Percentiles rank a stretch among this genome's conserved stretches.
These are phyloP conservation scores for Nematostella vectensis DNA, from an alignment of 92 coral and sea anemone genomes.

Conservation along the genomic window DNA sequence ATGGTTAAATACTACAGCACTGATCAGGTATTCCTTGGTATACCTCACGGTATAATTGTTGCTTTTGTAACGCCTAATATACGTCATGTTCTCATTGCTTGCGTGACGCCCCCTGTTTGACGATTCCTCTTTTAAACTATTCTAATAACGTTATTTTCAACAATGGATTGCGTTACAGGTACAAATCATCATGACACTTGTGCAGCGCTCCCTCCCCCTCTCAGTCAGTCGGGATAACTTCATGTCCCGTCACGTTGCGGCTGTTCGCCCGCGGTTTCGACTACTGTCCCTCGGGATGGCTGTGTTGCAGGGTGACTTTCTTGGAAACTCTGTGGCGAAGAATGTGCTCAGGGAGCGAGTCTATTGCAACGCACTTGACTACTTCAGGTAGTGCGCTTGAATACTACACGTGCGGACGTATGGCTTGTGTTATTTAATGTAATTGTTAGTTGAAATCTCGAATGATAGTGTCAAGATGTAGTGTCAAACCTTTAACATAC, in stretches of 20 bases:
- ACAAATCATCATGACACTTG: constrained; percentile 68
- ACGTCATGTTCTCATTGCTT: too few relatives aligned
- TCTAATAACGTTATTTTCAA: too few relatives aligned
- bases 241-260: constrained; percentile 82
- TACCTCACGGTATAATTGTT: background rate
- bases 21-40: too few relatives aligned
- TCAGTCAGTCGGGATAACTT: constrained; percentile 50
- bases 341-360: constrained; percentile 92
- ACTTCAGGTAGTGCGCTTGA: constrained; percentile 65
- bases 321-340: constrained; percentile 70
- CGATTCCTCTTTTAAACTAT: too few relatives aligned
- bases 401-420: too few relatives aligned
- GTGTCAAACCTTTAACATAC: too few relatives aligned
- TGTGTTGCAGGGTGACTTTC: constrained; percentile 80
- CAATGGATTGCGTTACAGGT: constrained; percentile 58
- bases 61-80: too few relatives aligned
- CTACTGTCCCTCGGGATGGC: constrained; percentile 73
- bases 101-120: too few relatives aligned
- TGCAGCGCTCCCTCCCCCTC: constrained; percentile 85
- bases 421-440: too few relatives aligned
- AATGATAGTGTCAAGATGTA: too few relatives aligned
- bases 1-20: constrained; percentile 85
- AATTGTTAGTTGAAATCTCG: too few relatives aligned
- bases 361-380: constrained; percentile 89
- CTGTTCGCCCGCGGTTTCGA: constrained; percentile 77